phyloP scores from a whole-genome alignment of 2,797 vertebrate genomes.

The Eremophila alpestris region DNA sequence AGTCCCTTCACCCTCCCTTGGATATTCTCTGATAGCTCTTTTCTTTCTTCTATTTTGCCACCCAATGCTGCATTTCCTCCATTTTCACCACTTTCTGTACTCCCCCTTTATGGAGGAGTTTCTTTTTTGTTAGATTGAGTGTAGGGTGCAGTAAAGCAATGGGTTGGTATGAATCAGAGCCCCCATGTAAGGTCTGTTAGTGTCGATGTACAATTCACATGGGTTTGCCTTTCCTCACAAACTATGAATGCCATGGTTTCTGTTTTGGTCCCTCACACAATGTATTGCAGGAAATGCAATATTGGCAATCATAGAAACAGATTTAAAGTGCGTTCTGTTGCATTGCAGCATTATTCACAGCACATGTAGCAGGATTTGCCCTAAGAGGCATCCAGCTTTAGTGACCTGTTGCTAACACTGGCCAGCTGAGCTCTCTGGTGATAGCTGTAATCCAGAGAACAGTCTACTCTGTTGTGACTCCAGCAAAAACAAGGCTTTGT shows the following conservation, averaged over 20 bases:
- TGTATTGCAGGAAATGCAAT: not conserved
- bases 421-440: not conserved
- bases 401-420: not conserved
- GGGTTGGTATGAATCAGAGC: not conserved
- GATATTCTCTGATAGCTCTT: not conserved
- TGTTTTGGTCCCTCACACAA: not conserved
- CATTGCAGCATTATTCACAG: not conserved
- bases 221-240: not conserved
- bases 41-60: not conserved
- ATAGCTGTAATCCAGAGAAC: not conserved
- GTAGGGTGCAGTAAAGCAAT: not conserved
- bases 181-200: fast-evolving
- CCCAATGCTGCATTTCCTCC: not conserved
- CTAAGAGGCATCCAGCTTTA: not conserved
- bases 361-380: not conserved
- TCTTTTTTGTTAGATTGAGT: not conserved
- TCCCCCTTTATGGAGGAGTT: not conserved
- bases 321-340: not conserved
- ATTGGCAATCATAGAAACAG: not conserved
- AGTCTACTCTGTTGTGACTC: not conserved
- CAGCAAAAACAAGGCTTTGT: not conserved
- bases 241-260: not conserved
- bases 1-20: not conserved
- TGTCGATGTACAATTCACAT: not conserved
- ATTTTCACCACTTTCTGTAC: not conserved